Conservation (phyloP, 2,797 vertebrate species). For the Poecilia velifera region DNA sequence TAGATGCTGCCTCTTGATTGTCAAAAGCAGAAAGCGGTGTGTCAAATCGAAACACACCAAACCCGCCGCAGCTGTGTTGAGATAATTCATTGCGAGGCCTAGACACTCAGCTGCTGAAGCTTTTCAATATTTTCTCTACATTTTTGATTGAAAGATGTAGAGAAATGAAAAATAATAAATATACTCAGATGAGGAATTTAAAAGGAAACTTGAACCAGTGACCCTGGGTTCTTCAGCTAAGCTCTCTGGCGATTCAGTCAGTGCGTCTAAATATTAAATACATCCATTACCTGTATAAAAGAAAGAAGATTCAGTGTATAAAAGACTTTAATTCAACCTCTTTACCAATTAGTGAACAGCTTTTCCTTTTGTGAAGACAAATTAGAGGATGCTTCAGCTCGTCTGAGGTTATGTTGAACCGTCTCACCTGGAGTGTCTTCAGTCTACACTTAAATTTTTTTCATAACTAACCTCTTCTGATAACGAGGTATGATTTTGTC, state of each 20-base stretch:
- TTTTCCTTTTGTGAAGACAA: conserved; percentile 11
- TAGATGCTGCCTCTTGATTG: conserved; percentile 47
- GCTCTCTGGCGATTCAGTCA: conserved; percentile 38
- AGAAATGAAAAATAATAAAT: not conserved
- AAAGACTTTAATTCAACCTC: conserved; percentile 36
- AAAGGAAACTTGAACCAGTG: conserved; percentile 58
- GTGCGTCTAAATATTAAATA: conserved; percentile 44
- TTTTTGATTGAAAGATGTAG: conserved; percentile 30
- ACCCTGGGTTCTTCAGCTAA: conserved; percentile 35
- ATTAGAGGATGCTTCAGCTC: conserved; percentile 37
- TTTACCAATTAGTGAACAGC: conserved; percentile 27
- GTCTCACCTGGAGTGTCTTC: conserved; percentile 14
- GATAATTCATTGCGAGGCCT: conserved; percentile 31
- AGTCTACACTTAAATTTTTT: not conserved
- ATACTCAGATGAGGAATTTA: conserved; percentile 40
- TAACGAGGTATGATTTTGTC: not conserved
- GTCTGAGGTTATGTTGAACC: conserved; percentile 15
- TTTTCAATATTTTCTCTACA: conserved; percentile 44
- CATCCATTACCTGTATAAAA: conserved; percentile 28
- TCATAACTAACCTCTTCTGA: not conserved
- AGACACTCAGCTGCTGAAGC: conserved; percentile 39
- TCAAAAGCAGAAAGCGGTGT: conserved; percentile 47
- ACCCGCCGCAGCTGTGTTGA: conserved; percentile 42
- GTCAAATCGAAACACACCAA: conserved; percentile 34
- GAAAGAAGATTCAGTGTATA: conserved; percentile 5